Evolutionary conservation across 2,113 vertebrate species (phyloP).

Genomic region (Embiotoca jacksoni): DNA sequence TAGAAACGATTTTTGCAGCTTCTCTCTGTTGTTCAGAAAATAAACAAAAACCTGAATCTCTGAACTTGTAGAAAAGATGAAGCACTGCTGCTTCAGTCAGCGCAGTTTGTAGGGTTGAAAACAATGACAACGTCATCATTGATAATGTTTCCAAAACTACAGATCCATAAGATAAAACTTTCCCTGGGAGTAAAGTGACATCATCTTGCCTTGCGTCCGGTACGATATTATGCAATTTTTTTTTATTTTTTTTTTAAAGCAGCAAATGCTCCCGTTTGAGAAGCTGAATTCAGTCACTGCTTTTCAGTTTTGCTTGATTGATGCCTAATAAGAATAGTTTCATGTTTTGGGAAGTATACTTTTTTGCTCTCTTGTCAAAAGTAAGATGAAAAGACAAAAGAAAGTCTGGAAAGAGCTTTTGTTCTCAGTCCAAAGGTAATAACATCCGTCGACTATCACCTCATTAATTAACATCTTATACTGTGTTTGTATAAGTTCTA

Average conservation of each 20-base stretch:
- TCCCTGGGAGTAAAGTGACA: neutral
- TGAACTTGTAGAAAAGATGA: neutral
- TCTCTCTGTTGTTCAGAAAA: conserved; percentile 22
- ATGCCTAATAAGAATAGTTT: neutral
- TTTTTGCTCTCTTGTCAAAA: neutral
- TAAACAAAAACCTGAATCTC: conserved; percentile 24
- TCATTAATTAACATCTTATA: no score
- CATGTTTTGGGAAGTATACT: neutral
- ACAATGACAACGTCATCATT: neutral
- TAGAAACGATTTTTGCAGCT: conserved; percentile 33
- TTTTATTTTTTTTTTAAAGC: no score
- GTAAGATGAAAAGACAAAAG: neutral
- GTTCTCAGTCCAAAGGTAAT: no score
- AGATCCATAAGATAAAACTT: neutral
- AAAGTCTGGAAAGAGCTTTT: no score
- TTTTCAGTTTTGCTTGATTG: neutral
- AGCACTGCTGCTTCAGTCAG: neutral
- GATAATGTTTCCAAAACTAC: neutral
- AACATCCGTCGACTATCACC: no score
- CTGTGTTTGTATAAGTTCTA: no score
- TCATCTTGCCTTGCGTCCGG: neutral
- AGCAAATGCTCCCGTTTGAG: neutral
- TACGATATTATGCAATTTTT: neutral
- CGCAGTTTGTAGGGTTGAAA: neutral
- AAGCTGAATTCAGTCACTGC: neutral